These are phyloP conservation scores for Galago senegalensis DNA, from an alignment of 2,797 vertebrate genomes.

Conservation along the genomic window DNA sequence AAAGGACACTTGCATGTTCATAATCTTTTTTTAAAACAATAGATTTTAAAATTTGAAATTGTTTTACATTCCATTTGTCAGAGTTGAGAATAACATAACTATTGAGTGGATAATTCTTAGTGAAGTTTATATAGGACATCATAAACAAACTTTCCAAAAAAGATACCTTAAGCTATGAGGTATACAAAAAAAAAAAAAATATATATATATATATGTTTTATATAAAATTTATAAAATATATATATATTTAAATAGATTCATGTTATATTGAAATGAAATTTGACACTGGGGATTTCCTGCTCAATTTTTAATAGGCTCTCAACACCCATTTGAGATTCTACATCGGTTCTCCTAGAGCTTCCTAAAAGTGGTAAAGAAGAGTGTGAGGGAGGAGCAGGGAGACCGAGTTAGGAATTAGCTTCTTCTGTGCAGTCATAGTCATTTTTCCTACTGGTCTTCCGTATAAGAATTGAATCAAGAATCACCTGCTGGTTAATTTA, in stretches of 20 bases:
- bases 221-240: neutral
- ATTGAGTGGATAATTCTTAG: neutral
- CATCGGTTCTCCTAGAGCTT: neutral
- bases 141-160: constrained; percentile 1
- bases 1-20: neutral
- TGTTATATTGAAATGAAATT: neutral
- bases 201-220: too few species aligned
- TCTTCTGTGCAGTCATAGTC: neutral
- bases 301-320: neutral
- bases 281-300: neutral
- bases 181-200: too few species aligned
- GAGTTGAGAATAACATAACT: neutral
- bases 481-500: neutral
- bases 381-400: neutral
- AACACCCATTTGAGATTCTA: neutral
- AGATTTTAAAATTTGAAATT: neutral
- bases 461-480: neutral
- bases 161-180: neutral
- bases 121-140: neutral
- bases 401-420: neutral
- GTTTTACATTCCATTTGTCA: neutral
- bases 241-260: neutral
- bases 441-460: neutral
- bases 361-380: neutral
- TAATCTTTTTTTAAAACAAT: neutral